Evolutionary conservation across 2,888 invertebrate genomes (phyloP), one percentile per base, ranked within the genome.

Genomic region (Saturnia pavonia): DNA sequence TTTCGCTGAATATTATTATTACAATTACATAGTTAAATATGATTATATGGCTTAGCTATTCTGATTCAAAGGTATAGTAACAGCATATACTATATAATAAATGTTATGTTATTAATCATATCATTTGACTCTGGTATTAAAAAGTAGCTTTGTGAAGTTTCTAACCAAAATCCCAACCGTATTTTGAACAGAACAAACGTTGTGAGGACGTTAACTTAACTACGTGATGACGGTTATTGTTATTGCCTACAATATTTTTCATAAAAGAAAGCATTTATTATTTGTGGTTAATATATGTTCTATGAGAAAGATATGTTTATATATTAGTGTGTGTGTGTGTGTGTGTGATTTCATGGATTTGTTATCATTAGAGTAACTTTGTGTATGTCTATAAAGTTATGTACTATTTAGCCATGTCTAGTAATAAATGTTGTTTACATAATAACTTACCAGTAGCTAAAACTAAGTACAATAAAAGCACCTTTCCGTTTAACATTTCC

Each of bases 401-500:
- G 25, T 4, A 60, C 14, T 60, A 25, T 25, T 9, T 57, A 25
- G 14, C 12, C 14, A 12, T 27, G 25, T 27, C 25, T 16, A 60
- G 3, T 27, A 60, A 27, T 60, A 25, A 60, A 60, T 14, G 27
- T 60, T 25, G 11, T 60, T 60, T 60, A 60, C 2, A n/a, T 40
- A 40, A 40, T 25, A 73, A 89, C 92, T 91, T 75, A 93, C 92
- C 92, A 88, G 88, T 83, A 80, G 90, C 80, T 81, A 91, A 85
- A 80, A 91, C 82, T 82, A 88, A 82, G 81, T 88, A 91, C 57
- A 60, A 4, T 82, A 91, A 82, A 73, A 91, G 78, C 75, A 89
- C 77, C 88, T 85, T 91, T 81, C 83, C 85, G 91, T 85, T 88
- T 88, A 90, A 82, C 92, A 93, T 93, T 90, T 91, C 92, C 92